Evolutionary conservation across 2,888 invertebrate species (phyloP).

Genomic region (Drosophila quinaria): DNA sequence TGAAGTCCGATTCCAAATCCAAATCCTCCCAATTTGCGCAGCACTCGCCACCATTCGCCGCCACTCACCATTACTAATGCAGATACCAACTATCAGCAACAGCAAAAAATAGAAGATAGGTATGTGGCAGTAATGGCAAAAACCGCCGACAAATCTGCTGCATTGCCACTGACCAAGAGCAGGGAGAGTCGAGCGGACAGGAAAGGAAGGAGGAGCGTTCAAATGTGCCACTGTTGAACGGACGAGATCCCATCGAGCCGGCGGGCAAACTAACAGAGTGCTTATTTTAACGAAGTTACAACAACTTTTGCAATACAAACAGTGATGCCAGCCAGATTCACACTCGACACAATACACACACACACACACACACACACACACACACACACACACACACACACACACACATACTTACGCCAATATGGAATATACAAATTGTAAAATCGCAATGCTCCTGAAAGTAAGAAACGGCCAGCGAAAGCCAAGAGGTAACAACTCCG

Average conservation of each 20-base stretch:
- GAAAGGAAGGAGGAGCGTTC: neutral
- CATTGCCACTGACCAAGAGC: slow-evolving; percentile 58
- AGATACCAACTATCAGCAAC: slow-evolving; percentile 72
- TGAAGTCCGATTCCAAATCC: slow-evolving; percentile 56
- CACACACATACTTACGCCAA: slow-evolving; percentile 24
- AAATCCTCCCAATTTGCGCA: slow-evolving; percentile 74
- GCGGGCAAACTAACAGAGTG: slow-evolving; percentile 79
- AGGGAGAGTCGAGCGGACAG: neutral
- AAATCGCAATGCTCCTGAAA: slow-evolving; percentile 61
- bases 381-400: slow-evolving; percentile 2
- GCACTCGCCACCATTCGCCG: slow-evolving; percentile 56
- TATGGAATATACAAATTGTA: slow-evolving; percentile 55
- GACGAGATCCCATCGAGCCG: slow-evolving; percentile 68
- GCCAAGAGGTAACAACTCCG: neutral
- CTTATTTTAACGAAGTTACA: slow-evolving; percentile 83
- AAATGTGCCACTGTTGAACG: slow-evolving; percentile 33
- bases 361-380: slow-evolving; percentile 8
- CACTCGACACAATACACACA: no score
- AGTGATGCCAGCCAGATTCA: slow-evolving; percentile 79
- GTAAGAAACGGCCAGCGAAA: slow-evolving; percentile 59
- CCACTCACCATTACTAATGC: slow-evolving; percentile 77
- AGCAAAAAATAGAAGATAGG: slow-evolving; percentile 20
- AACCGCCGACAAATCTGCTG: slow-evolving; percentile 80
- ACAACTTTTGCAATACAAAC: slow-evolving; percentile 82
- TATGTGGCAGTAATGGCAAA: slow-evolving; percentile 72